Evolutionary conservation across 2,888 invertebrate species (phyloP).

Genomic region (Melinaea menophilus): DNA sequence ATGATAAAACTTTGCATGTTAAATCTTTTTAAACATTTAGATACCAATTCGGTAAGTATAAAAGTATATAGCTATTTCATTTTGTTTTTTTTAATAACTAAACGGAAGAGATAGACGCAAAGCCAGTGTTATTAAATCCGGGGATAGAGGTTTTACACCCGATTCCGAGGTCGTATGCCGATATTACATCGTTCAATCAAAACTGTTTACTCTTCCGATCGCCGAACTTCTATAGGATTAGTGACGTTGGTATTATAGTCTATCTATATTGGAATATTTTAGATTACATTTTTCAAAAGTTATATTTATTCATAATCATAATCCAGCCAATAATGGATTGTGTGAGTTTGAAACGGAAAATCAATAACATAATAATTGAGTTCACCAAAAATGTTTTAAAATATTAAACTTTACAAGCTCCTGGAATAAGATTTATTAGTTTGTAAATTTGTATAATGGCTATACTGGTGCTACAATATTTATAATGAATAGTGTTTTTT

Average conservation of each 20-base stretch:
- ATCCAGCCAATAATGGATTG: too few species aligned
- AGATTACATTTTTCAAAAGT: not conserved
- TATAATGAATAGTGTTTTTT: too few species aligned
- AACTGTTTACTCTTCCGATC: constrained; percentile 35
- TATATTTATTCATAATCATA: too few species aligned
- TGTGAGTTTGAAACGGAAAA: too few species aligned
- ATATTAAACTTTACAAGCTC: too few species aligned
- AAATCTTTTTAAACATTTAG: not conserved
- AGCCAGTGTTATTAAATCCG: constrained; percentile 15
- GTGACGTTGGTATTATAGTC: not conserved
- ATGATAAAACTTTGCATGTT: too few species aligned
- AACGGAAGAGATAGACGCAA: constrained; percentile 6
- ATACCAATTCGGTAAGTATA: not conserved
- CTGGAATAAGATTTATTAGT: too few species aligned
- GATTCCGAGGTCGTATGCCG: constrained; percentile 17
- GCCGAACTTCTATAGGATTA: constrained; percentile 28
- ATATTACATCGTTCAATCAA: constrained; percentile 35
- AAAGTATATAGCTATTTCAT: not conserved
- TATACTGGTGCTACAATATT: too few species aligned
- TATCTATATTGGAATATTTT: not conserved
- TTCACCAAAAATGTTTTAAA: too few species aligned
- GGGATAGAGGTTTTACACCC: constrained; percentile 26
- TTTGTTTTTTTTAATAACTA: constrained; percentile 2
- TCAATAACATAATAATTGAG: too few species aligned
- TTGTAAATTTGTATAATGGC: too few species aligned